Percentiles rank a stretch among this genome's conserved stretches.
These are phyloP conservation scores for Willowsia nigromaculata DNA, from an alignment of 2,888 invertebrate genomes.

Conservation along the genomic window DNA sequence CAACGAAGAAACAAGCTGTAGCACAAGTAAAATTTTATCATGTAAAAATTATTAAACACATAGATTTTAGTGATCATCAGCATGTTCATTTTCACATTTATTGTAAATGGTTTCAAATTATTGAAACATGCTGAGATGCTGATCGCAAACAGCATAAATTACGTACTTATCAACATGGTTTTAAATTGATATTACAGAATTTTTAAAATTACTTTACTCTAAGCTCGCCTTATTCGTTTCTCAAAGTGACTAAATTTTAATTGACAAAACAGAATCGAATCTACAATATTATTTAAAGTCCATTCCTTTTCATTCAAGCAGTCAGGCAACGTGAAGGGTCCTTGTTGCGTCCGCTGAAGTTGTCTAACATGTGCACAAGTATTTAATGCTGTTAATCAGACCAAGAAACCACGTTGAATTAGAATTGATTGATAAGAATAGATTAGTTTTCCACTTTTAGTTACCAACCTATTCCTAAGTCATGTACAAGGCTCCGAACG, in stretches of 20 bases:
- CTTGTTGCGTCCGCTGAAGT: conserved; percentile 76
- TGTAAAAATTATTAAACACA: too few relatives aligned
- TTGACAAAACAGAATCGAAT: conserved; percentile 75
- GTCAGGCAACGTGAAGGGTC: conserved; percentile 77
- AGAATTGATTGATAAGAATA: neutral
- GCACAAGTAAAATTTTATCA: too few relatives aligned
- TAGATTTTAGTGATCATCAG: too few relatives aligned
- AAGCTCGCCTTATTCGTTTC: conserved; percentile 46
- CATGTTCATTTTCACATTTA: too few relatives aligned
- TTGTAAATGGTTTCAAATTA: too few relatives aligned
- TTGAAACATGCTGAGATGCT: too few relatives aligned
- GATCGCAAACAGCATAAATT: neutral
- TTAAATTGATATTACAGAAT: neutral
- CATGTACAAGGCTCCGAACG: conserved; percentile 76
- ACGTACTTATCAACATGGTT: neutral
- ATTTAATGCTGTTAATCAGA: conserved; percentile 71
- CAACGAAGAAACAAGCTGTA: too few relatives aligned
- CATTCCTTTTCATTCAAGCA: conserved; percentile 75
- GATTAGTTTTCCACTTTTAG: neutral
- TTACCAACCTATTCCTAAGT: conserved; percentile 75
- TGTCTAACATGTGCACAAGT: conserved; percentile 77
- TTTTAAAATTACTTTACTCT: conserved; percentile 10
- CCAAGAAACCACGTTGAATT: neutral
- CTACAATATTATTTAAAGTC: conserved; percentile 73
- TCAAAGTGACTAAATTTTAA: conserved; percentile 75